These are phyloP conservation scores for Isaurus tuberculatus DNA, from an alignment of 92 coral and sea anemone species.

Conservation along the genomic window DNA sequence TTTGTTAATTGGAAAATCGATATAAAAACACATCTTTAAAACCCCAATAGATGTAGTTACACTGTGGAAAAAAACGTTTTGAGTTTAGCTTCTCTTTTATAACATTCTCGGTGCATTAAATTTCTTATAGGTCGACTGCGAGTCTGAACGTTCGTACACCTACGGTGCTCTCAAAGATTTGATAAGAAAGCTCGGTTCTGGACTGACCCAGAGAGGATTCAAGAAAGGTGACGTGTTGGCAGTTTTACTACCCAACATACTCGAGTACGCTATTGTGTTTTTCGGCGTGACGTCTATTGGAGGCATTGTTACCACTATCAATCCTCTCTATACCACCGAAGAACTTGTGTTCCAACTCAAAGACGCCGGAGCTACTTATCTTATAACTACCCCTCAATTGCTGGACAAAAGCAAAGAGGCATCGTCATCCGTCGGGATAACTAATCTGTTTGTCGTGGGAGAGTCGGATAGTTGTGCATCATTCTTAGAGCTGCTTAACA, in stretches of 20 bases:
- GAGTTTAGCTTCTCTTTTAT: too few species aligned
- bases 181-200: constrained; percentile 68
- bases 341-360: constrained; percentile 77
- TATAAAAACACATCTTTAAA: too few species aligned
- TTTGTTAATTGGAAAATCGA: too few species aligned
- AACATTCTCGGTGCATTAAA: too few species aligned
- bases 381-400: constrained; percentile 76
- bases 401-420: constrained; percentile 68
- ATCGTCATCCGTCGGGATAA: constrained; percentile 64
- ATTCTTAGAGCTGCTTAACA: constrained; percentile 62
- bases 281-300: constrained; percentile 72
- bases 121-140: constrained; percentile 66
- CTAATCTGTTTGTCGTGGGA: constrained; percentile 79
- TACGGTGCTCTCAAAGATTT: constrained; percentile 65
- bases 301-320: constrained; percentile 78
- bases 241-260: constrained; percentile 73
- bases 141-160: constrained; percentile 74
- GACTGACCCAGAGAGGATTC: constrained; percentile 78
- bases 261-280: constrained; percentile 76
- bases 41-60: too few species aligned
- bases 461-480: constrained; percentile 84
- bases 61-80: too few species aligned
- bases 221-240: constrained; percentile 90
- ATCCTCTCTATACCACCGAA: constrained; percentile 74
- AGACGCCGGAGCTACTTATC: constrained; percentile 64